A percentile compares a stretch with the other conserved stretches of the same genome.
Evolutionary conservation across 2,888 invertebrate species (phyloP).

Genomic region (Lamellibrachia satsuma): DNA sequence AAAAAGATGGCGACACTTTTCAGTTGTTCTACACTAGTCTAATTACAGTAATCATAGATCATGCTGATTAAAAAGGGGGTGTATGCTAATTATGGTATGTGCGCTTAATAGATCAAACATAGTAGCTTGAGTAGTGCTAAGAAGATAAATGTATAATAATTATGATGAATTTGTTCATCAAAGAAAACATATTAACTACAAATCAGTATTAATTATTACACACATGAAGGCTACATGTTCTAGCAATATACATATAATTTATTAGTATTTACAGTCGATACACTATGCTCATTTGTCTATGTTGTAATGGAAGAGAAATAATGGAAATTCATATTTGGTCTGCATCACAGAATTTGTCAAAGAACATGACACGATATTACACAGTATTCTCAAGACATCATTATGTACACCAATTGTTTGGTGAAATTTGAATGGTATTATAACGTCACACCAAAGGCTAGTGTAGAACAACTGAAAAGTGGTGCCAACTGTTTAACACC

Average conservation of each 20-base stretch:
- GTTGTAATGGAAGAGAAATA: background rate
- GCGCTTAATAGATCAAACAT: too few species aligned
- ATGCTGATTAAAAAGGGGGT: too few species aligned
- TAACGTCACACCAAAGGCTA: slow-evolving; percentile 61
- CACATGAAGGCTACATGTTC: background rate
- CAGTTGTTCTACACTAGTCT: too few species aligned
- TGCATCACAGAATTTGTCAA: slow-evolving; percentile 13
- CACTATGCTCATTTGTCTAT: background rate
- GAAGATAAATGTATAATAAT: too few species aligned
- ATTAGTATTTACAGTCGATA: background rate
- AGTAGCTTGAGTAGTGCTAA: too few species aligned
- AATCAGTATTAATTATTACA: background rate
- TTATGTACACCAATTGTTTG: background rate
- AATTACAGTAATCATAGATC: too few species aligned
- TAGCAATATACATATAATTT: background rate
- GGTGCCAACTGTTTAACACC: too few species aligned
- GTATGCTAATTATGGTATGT: too few species aligned
- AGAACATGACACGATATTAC: background rate
- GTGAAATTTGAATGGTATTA: background rate
- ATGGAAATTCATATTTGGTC: background rate
- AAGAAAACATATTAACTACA: background rate
- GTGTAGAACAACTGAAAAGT: slow-evolving; percentile 70
- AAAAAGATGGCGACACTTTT: too few species aligned
- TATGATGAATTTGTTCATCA: too few species aligned
- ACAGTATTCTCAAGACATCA: background rate